A percentile compares a stretch with the other conserved stretches of the same genome.
phyloP scores from a whole-genome alignment of 2,113 vertebrate species.

The Labrus mixtus region DNA sequence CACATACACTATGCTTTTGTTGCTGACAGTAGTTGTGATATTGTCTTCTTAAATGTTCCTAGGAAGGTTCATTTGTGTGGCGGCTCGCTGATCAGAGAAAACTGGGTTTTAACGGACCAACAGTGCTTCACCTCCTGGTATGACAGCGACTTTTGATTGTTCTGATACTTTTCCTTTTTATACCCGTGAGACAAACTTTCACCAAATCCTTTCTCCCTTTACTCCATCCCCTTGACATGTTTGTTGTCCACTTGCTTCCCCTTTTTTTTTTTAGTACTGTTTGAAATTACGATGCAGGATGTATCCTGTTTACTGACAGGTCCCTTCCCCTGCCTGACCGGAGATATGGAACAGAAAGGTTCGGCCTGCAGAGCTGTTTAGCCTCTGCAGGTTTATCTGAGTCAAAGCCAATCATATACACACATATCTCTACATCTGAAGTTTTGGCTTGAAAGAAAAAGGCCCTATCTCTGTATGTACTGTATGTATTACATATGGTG shows the following conservation, averaged over 20 bases:
- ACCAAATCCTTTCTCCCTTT: neutral
- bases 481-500: conserved; percentile 37
- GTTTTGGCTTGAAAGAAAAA: conserved; percentile 32
- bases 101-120: conserved; percentile 95
- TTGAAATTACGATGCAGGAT: conserved; percentile 29
- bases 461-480: conserved; percentile 10
- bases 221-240: neutral
- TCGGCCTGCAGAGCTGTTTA: conserved; percentile 39
- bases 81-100: conserved; percentile 93
- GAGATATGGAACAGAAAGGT: conserved; percentile 16
- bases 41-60: conserved; percentile 9
- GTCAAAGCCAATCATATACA: conserved; percentile 7
- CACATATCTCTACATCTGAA: conserved; percentile 40
- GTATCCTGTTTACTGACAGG: conserved; percentile 50
- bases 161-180: neutral
- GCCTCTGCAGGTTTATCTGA: conserved; percentile 15
- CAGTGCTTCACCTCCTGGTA: conserved; percentile 98
- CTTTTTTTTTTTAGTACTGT: neutral
- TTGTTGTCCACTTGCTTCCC: neutral
- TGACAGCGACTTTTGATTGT: conserved; percentile 2
- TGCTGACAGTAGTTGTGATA: neutral
- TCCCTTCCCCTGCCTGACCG: conserved; percentile 14
- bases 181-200: neutral
- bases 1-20: neutral
- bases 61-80: conserved; percentile 95